phyloP scores from a whole-genome alignment of 2,888 invertebrate species.

The Argynnis bischoffii region DNA sequence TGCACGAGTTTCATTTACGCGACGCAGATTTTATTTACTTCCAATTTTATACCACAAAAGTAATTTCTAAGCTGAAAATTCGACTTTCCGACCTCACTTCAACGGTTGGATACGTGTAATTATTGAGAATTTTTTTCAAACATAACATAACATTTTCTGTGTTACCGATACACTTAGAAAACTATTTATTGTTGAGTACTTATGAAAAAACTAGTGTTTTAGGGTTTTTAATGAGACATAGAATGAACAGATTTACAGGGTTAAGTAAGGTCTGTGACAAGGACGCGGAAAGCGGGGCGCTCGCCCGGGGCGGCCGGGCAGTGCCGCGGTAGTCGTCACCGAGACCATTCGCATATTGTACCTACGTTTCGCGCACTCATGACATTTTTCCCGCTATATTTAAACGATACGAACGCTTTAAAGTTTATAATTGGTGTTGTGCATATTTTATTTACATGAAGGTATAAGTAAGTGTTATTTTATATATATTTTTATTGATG shows the following conservation, averaged over 20 bases:
- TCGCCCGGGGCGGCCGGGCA: conserved; percentile 42
- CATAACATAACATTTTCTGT: no score
- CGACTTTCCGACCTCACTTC: no score
- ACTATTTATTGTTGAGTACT: no score
- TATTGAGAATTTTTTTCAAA: no score
- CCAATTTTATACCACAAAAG: no score
- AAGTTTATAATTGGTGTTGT: conserved; percentile 19
- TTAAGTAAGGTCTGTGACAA: conserved; percentile 38
- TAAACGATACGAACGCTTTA: conserved; percentile 15
- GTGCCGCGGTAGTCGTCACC: conserved; percentile 38
- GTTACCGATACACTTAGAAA: no score
- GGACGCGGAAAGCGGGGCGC: conserved; percentile 41
- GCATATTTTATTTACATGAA: conserved; percentile 4
- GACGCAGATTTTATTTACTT: no score
- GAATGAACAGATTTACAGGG: conserved; percentile 22
- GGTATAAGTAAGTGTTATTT: conserved; percentile 16
- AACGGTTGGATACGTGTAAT: no score
- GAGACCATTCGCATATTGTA: conserved; percentile 22
- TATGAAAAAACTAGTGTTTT: no score
- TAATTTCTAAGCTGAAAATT: no score
- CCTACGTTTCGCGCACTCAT: conserved; percentile 21
- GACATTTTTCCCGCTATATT: conserved; percentile 34
- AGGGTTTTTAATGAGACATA: not conserved
- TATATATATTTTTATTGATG: not conserved
- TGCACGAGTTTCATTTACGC: no score